Conservation (phyloP, 1,140 invertebrate genomes). For the Pachyrhynchus sulphureomaculatus region DNA sequence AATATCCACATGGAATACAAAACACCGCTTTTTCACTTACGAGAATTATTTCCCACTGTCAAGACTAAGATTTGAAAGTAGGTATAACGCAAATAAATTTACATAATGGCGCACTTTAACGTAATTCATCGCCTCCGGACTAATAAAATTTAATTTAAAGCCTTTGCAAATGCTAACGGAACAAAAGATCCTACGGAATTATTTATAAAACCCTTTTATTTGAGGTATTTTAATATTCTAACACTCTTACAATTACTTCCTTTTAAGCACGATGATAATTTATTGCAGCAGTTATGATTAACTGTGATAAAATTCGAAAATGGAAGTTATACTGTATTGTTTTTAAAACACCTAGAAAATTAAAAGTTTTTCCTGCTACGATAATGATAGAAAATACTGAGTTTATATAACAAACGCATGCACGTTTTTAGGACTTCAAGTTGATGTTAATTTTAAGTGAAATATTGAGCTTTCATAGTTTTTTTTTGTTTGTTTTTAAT, state of each 20-base stretch:
- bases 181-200: conserved; percentile 24
- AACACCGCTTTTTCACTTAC: neutral
- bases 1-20: conserved; percentile 7
- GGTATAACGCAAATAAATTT: conserved; percentile 32
- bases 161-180: conserved; percentile 14
- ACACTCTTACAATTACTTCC: neutral
- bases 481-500: no score
- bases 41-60: conserved; percentile 24
- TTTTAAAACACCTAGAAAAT: no score
- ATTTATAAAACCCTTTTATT: conserved; percentile 26
- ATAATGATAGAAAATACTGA: no score
- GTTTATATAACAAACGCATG: no score
- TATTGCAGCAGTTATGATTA: no score
- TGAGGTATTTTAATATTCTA: conserved; percentile 6
- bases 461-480: no score
- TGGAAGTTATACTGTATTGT: no score
- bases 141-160: conserved; percentile 33
- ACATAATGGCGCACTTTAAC: conserved; percentile 32
- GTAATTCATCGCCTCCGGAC: conserved; percentile 29
- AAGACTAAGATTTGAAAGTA: conserved; percentile 22
- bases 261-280: neutral
- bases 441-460: no score
- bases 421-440: no score
- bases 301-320: no score
- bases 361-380: no score